phyloP scores from a whole-genome alignment of 1,140 invertebrate genomes.

The Zaprionus capensis region DNA sequence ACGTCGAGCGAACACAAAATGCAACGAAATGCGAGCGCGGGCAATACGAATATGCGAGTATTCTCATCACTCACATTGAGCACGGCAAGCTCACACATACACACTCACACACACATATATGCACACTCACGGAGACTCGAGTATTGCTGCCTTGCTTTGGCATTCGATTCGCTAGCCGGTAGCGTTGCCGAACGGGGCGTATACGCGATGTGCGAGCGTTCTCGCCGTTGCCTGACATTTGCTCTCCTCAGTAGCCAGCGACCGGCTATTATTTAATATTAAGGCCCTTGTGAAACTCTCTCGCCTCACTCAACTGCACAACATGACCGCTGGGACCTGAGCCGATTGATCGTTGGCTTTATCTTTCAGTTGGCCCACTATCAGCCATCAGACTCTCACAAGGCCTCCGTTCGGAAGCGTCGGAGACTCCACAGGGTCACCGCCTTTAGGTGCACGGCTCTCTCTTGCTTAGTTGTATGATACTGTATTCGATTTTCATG shows the following conservation, averaged over 20 bases:
- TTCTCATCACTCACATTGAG: constrained; percentile 36
- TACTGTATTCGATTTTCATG: no score
- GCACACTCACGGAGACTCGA: constrained; percentile 5
- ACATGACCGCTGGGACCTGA: constrained; percentile 3
- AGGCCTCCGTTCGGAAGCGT: background rate
- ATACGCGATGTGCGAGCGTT: constrained; percentile 73
- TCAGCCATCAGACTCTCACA: constrained; percentile 1
- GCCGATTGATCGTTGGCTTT: constrained; percentile 15
- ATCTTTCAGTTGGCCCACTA: constrained; percentile 13
- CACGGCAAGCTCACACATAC: constrained; percentile 21
- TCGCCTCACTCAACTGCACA: constrained; percentile 23
- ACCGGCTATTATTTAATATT: constrained; percentile 75
- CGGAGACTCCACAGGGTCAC: background rate
- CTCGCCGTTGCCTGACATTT: constrained; percentile 62
- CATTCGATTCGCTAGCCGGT: constrained; percentile 50
- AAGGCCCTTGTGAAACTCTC: constrained; percentile 14
- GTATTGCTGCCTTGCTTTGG: constrained; percentile 43
- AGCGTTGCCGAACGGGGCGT: constrained; percentile 52
- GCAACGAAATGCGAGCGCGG: constrained; percentile 55
- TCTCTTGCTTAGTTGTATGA: background rate
- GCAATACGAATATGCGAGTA: constrained; percentile 8
- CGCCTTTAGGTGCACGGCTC: no score
- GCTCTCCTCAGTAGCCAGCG: constrained; percentile 17
- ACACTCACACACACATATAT: constrained; percentile 29
- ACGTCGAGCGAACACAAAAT: constrained; percentile 53